phyloP scores from a whole-genome alignment of 2,797 vertebrate genomes.

The Poeciliopsis paucimaculata region DNA sequence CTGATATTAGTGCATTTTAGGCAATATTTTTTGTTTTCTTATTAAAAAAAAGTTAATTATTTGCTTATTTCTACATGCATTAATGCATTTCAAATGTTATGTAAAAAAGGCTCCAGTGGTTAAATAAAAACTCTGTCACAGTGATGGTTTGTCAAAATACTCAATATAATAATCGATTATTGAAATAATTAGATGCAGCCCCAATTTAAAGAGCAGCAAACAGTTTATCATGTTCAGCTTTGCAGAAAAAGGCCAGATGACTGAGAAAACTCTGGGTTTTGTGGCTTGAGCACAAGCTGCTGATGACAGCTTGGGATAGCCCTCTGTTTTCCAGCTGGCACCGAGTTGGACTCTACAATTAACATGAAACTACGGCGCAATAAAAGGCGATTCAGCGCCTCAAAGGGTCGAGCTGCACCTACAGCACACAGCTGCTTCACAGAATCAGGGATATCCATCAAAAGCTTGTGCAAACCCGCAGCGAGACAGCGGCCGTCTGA shows the following conservation, averaged over 20 bases:
- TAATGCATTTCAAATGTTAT: too few relatives aligned
- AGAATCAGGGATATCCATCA: conserved; percentile 75
- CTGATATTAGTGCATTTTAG: too few relatives aligned
- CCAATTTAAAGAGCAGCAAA: conserved; percentile 27
- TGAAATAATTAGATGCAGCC: too few relatives aligned
- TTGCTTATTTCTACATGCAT: too few relatives aligned
- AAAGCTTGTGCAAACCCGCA: conserved; percentile 68
- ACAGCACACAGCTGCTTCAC: conserved; percentile 70
- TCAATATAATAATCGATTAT: too few relatives aligned
- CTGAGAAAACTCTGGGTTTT: conserved; percentile 40
- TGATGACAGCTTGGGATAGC: conserved; percentile 64
- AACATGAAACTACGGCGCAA: conserved; percentile 61
- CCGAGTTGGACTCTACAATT: conserved; percentile 53
- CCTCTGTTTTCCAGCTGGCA: conserved; percentile 59
- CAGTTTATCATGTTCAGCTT: conserved; percentile 23
- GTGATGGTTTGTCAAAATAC: too few relatives aligned
- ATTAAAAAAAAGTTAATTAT: too few relatives aligned
- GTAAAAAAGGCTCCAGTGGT: too few relatives aligned
- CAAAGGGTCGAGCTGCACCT: conserved; percentile 57
- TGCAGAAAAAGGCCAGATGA: conserved; percentile 37
- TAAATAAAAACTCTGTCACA: too few relatives aligned
- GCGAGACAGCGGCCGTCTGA: conserved; percentile 60
- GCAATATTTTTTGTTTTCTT: too few relatives aligned
- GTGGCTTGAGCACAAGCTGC: conserved; percentile 54
- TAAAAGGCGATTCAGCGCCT: conserved; percentile 65